Percentiles rank a stretch among this genome's conserved stretches.
Evolutionary conservation across 2,113 vertebrate genomes (phyloP).

Genomic region (Amphiprion percula): DNA sequence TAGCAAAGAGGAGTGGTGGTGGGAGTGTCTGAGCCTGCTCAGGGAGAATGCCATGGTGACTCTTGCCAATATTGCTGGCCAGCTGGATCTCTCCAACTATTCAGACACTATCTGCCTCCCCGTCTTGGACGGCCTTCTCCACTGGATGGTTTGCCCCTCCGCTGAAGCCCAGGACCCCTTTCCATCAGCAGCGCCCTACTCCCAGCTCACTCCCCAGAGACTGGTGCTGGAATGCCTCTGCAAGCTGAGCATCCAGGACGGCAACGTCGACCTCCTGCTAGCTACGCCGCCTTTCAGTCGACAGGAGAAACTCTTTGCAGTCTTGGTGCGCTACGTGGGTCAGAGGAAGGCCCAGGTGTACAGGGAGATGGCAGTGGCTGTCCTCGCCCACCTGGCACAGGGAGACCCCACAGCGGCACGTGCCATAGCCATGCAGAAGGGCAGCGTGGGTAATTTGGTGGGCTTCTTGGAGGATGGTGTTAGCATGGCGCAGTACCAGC

Average conservation of each 20-base stretch:
- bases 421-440: slow-evolving; percentile 95
- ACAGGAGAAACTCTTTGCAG: slow-evolving; percentile 96
- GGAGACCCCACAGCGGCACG: slow-evolving; percentile 93
- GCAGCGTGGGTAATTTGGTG: slow-evolving; percentile 94
- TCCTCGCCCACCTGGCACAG: slow-evolving; percentile 97
- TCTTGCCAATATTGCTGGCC: slow-evolving; percentile 97
- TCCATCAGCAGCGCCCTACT: slow-evolving; percentile 90
- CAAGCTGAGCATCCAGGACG: slow-evolving; percentile 98
- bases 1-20: slow-evolving; percentile 97
- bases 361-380: slow-evolving; percentile 98
- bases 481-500: slow-evolving; percentile 97
- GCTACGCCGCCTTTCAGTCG: slow-evolving; percentile 96
- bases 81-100: slow-evolving; percentile 97
- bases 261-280: slow-evolving; percentile 97
- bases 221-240: slow-evolving; percentile 98
- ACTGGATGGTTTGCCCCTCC: slow-evolving; percentile 99
- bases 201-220: slow-evolving; percentile 94
- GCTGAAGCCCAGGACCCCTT: slow-evolving; percentile 97
- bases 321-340: slow-evolving; percentile 93
- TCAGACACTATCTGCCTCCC: slow-evolving; percentile 98
- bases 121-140: slow-evolving; percentile 96
- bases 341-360: slow-evolving; percentile 97
- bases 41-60: slow-evolving; percentile 98
- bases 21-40: slow-evolving; percentile 96
- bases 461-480: slow-evolving; percentile 98